A percentile compares a stretch with the other conserved stretches of the same genome.
Conservation (phyloP, 2,113 vertebrate species). For the Sinocyclocheilus anophthalmus region DNA sequence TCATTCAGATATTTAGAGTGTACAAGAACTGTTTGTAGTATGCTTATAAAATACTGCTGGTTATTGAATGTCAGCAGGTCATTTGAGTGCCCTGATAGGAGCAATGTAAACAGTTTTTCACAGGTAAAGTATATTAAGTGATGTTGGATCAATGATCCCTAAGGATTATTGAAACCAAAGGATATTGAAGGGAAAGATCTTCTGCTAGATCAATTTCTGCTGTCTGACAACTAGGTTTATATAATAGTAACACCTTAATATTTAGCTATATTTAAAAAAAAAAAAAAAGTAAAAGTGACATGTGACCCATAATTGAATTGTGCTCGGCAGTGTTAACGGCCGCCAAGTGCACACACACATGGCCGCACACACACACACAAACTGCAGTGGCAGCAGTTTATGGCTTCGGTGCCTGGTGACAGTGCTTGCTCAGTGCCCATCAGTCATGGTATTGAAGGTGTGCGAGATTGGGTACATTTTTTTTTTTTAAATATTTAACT, state of each 20-base stretch:
- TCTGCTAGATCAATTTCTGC: background rate
- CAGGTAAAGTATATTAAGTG: background rate
- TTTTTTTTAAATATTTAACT: too few species aligned
- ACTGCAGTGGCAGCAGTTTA: too few species aligned
- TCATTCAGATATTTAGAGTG: background rate
- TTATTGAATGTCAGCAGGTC: conserved; percentile 2
- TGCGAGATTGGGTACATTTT: too few species aligned
- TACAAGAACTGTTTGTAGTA: background rate
- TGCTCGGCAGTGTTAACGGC: too few species aligned
- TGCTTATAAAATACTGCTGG: background rate
- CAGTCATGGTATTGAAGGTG: too few species aligned
- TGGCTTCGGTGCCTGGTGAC: too few species aligned
- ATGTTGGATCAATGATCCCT: background rate
- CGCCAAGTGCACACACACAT: too few species aligned
- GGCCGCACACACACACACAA: too few species aligned
- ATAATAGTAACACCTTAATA: background rate
- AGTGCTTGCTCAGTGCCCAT: too few species aligned
- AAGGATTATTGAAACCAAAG: conserved; percentile 2
- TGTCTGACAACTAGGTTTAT: background rate
- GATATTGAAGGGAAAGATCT: background rate
- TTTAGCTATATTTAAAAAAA: too few species aligned
- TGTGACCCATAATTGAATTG: too few species aligned
- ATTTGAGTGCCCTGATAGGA: background rate
- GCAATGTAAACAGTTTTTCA: background rate
- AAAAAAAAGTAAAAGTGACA: too few species aligned